A percentile compares a stretch with the other conserved stretches of the same genome.
Conservation (phyloP, 2,888 invertebrate genomes). For the Cataglyphis livida region DNA sequence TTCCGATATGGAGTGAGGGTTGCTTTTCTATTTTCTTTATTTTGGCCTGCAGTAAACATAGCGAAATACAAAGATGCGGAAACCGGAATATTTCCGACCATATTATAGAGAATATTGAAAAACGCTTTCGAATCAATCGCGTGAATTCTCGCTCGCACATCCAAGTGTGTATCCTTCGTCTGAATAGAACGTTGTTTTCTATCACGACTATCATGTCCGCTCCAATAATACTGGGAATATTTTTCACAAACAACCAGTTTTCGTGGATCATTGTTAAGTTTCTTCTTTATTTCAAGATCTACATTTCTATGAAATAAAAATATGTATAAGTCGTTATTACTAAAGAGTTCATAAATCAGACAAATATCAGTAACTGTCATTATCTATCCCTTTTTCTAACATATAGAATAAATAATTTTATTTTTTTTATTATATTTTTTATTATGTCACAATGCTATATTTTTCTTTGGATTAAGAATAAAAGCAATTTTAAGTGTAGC, state of each 20-base stretch:
- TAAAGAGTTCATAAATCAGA: slow-evolving; percentile 29
- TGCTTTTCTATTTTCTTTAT: background rate
- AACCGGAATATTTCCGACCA: slow-evolving; percentile 40
- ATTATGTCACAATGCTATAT: slow-evolving; percentile 10
- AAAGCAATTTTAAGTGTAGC: no score
- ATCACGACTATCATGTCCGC: slow-evolving; percentile 45
- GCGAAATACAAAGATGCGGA: slow-evolving; percentile 55
- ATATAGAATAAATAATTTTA: background rate
- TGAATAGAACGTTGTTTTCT: slow-evolving; percentile 52
- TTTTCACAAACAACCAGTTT: slow-evolving; percentile 49
- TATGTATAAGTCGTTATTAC: slow-evolving; percentile 34
- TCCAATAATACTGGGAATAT: slow-evolving; percentile 49
- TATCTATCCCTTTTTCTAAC: background rate
- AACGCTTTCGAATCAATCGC: slow-evolving; percentile 58
- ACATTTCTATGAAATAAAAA: slow-evolving; percentile 40
- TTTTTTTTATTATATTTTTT: slow-evolving; percentile 9
- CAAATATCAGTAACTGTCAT: background rate
- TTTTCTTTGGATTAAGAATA: background rate
- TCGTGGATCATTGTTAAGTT: slow-evolving; percentile 46
- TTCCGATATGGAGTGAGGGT: background rate
- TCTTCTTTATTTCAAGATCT: slow-evolving; percentile 40
- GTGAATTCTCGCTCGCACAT: slow-evolving; percentile 38
- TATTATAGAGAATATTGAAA: slow-evolving; percentile 63
- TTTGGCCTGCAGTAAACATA: slow-evolving; percentile 19
- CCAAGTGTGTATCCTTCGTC: slow-evolving; percentile 44